Percentiles rank a stretch among this genome's conserved stretches.
Conservation (phyloP, 2,113 vertebrate genomes). For the Silurus glanis region DNA sequence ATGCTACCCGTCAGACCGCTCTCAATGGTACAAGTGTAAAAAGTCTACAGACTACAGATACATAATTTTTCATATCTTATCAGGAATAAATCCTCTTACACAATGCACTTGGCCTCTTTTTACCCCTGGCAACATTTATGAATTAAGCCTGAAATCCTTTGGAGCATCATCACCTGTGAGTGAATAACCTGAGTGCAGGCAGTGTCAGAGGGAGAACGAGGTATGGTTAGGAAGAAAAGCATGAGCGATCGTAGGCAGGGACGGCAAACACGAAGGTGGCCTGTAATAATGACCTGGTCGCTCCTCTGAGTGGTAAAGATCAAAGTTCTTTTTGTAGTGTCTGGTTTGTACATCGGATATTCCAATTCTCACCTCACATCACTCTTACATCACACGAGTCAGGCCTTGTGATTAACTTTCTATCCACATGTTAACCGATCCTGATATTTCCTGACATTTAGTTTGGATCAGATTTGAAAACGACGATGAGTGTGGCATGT, state of each 20-base stretch:
- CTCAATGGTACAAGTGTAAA: too few species aligned
- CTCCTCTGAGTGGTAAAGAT: conserved; percentile 5
- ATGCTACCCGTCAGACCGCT: too few species aligned
- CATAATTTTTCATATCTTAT: neutral
- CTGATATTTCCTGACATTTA: neutral
- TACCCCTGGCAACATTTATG: neutral
- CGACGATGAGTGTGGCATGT: neutral
- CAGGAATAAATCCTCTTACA: neutral
- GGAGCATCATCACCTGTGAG: neutral
- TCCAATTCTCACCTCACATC: neutral
- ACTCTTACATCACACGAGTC: neutral
- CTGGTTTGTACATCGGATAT: neutral
- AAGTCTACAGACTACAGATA: too few species aligned
- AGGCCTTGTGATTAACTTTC: neutral
- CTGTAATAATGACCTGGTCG: neutral
- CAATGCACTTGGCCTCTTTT: neutral
- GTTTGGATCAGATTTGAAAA: neutral
- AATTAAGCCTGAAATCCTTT: neutral
- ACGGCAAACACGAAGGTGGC: neutral
- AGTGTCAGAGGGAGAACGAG: neutral
- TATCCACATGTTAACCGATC: neutral
- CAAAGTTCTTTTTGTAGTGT: neutral
- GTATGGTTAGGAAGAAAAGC: conserved; percentile 29
- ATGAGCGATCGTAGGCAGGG: neutral
- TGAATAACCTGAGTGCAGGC: conserved; percentile 20